Conservation (phyloP, 2,797 vertebrate genomes). For the Sebastiscus albofasciatus region DNA sequence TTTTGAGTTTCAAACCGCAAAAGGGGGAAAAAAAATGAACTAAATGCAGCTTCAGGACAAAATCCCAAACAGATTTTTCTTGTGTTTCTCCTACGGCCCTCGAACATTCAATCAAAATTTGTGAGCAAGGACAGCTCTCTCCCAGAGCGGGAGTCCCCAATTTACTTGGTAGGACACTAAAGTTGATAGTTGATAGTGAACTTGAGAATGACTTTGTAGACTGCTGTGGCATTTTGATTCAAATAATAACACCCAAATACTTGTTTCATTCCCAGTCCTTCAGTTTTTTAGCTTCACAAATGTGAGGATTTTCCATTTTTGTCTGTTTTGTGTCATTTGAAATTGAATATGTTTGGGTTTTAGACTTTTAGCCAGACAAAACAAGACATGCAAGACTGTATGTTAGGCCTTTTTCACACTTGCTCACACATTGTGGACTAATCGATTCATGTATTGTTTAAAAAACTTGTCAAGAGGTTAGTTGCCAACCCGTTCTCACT, state of each 20-base stretch:
- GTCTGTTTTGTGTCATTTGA: background rate
- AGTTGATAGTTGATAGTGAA: background rate
- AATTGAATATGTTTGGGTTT: background rate
- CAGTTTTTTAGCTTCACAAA: background rate
- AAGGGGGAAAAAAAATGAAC: slow-evolving; percentile 1
- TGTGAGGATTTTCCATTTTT: background rate
- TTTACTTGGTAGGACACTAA: background rate
- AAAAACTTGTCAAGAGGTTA: background rate
- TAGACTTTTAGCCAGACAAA: background rate
- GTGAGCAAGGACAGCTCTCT: background rate
- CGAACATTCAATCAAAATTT: slow-evolving; percentile 14
- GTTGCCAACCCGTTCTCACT: background rate
- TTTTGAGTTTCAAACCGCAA: slow-evolving; percentile 38
- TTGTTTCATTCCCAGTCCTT: background rate
- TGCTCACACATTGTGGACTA: background rate
- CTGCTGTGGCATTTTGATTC: background rate
- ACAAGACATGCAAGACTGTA: background rate
- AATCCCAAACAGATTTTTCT: slow-evolving; percentile 29
- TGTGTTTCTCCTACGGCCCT: slow-evolving; percentile 10
- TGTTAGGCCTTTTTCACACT: background rate
- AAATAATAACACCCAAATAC: background rate
- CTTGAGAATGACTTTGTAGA: slow-evolving; percentile 15
- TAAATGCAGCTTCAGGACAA: slow-evolving; percentile 35
- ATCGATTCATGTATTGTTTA: background rate
- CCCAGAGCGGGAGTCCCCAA: background rate